A percentile compares a stretch with the other conserved stretches of the same genome.
Conservation (phyloP, 2,113 vertebrate genomes). For the Scytalopus superciliaris region DNA sequence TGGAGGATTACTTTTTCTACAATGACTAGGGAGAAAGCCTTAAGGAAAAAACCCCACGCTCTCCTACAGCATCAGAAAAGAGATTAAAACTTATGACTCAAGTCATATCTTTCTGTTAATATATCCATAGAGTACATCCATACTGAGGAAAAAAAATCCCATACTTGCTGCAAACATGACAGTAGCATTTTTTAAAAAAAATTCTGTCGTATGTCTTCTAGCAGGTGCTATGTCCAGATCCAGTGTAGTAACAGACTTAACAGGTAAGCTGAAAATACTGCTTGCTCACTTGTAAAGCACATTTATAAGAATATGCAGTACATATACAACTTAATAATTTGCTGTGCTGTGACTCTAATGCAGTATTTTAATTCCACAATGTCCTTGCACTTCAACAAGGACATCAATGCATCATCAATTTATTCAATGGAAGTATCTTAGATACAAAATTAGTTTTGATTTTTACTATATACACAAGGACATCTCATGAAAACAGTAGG, state of each 20-base stretch:
- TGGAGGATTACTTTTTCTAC: background rate
- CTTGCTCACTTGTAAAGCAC: constrained; percentile 29
- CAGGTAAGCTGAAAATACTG: constrained; percentile 16
- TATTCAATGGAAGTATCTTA: background rate
- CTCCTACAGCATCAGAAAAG: background rate
- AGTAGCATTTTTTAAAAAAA: background rate
- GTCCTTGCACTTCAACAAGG: constrained; percentile 15
- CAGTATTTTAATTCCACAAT: background rate
- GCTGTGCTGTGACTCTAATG: constrained; percentile 12
- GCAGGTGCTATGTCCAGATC: background rate
- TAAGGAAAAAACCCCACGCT: background rate
- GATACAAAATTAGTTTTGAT: constrained; percentile 2
- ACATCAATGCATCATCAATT: background rate
- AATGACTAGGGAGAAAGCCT: background rate
- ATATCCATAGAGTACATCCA: background rate
- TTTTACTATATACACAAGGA: background rate
- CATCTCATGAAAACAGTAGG: background rate
- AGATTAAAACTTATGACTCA: background rate
- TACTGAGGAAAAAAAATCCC: background rate
- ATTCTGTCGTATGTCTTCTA: background rate
- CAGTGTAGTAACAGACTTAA: background rate
- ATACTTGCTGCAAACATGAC: background rate
- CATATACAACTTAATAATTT: constrained; percentile 9
- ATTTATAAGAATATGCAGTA: constrained; percentile 16
- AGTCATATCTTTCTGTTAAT: background rate